phyloP scores from a whole-genome alignment of 2,888 invertebrate genomes.

The Lissonota sp. region DNA sequence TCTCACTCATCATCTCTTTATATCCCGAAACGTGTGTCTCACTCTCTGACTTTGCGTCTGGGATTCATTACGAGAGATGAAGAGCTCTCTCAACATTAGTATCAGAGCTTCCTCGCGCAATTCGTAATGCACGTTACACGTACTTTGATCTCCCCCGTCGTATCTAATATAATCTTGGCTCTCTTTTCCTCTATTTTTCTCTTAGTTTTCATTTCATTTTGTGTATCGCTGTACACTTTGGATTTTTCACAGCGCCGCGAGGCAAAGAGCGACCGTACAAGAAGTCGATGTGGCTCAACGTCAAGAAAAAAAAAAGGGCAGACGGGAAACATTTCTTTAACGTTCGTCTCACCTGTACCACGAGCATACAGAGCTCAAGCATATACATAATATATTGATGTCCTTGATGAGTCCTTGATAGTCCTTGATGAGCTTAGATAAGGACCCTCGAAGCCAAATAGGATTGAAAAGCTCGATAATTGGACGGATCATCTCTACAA shows the following conservation, averaged over 20 bases:
- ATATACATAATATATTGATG: too few species aligned
- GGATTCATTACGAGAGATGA: constrained; percentile 47
- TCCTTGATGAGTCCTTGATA: too few species aligned
- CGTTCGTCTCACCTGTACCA: too few species aligned
- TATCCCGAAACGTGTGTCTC: not conserved
- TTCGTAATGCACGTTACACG: constrained; percentile 16
- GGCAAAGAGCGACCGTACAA: constrained; percentile 10
- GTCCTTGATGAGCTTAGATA: not conserved
- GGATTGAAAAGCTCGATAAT: too few species aligned
- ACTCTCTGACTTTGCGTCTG: constrained; percentile 10
- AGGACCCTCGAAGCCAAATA: not conserved
- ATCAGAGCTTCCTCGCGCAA: constrained; percentile 3
- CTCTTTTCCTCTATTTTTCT: constrained; percentile 12
- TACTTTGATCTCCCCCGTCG: constrained; percentile 65
- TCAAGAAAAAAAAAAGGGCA: too few species aligned
- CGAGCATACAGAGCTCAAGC: too few species aligned
- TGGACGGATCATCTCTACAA: not conserved
- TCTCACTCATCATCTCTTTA: not conserved
- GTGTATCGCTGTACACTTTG: constrained; percentile 18
- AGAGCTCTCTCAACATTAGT: constrained; percentile 30
- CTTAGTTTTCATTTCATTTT: constrained; percentile 32
- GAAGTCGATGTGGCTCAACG: not conserved
- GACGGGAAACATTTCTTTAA: too few species aligned
- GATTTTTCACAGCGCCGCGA: constrained; percentile 26
- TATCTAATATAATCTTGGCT: constrained; percentile 61